Percentiles rank a stretch among this genome's conserved stretches.
Evolutionary conservation across 2,888 invertebrate genomes (phyloP).

Genomic region (Pyralis farinalis): DNA sequence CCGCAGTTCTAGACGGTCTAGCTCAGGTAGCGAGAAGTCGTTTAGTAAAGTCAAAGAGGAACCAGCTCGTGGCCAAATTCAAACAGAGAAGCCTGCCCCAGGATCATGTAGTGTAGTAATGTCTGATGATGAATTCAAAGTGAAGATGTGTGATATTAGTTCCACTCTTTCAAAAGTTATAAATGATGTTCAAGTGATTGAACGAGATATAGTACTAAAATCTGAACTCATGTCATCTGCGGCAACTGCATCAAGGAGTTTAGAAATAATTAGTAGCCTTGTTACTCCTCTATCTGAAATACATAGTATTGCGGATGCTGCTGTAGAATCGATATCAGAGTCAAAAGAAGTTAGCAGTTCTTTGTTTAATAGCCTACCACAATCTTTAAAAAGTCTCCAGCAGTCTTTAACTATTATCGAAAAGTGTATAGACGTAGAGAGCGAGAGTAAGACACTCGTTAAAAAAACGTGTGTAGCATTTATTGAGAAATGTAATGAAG

Average conservation of each 20-base stretch:
- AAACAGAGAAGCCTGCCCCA: constrained; percentile 14
- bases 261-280: constrained; percentile 83
- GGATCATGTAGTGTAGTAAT: constrained; percentile 30
- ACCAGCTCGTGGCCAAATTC: constrained; percentile 24
- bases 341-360: constrained; percentile 64
- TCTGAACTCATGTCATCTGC: constrained; percentile 85
- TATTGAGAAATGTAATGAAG: constrained; percentile 80
- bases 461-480: constrained; percentile 85
- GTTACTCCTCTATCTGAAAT: constrained; percentile 83
- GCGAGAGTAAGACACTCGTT: constrained; percentile 84
- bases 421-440: constrained; percentile 85
- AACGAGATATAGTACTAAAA: constrained; percentile 83
- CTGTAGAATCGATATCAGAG: constrained; percentile 62
- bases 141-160: constrained; percentile 39
- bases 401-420: constrained; percentile 84
- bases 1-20: constrained; percentile 63
- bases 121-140: constrained; percentile 43
- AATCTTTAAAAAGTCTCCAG: constrained; percentile 83
- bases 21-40: constrained; percentile 75
- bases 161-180: constrained; percentile 64
- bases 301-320: constrained; percentile 80
- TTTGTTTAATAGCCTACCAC: constrained; percentile 78
- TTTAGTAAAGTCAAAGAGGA: constrained; percentile 55
- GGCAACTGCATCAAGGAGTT: constrained; percentile 83
- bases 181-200: constrained; percentile 81